phyloP scores from a whole-genome alignment of 2,113 vertebrate genomes.

The Siniperca knerii region DNA sequence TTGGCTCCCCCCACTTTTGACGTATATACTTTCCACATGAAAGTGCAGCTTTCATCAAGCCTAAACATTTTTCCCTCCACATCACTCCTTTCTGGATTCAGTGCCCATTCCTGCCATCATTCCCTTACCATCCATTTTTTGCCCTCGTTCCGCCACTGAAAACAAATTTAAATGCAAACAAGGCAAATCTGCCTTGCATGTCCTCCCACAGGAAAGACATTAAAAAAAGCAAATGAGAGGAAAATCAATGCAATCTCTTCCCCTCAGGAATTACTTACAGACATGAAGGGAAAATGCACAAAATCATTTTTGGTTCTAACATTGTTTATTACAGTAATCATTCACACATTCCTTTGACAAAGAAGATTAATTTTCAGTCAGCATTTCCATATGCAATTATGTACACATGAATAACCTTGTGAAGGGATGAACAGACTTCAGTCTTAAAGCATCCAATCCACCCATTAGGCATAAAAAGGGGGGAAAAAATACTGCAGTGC shows the following conservation, averaged over 20 bases:
- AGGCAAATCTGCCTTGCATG: conserved; percentile 55
- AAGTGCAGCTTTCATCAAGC: conserved; percentile 33
- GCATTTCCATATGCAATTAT: conserved; percentile 37
- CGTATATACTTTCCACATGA: conserved; percentile 33
- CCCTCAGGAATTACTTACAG: conserved; percentile 25
- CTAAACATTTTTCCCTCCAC: conserved; percentile 41
- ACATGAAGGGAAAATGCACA: conserved; percentile 15
- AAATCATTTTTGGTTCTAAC: conserved; percentile 36
- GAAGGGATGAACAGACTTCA: conserved; percentile 25
- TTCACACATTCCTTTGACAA: conserved; percentile 28
- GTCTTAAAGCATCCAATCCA: conserved; percentile 12
- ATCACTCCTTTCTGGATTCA: conserved; percentile 49
- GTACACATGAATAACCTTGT: conserved; percentile 16
- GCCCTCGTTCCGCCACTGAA: conserved; percentile 20
- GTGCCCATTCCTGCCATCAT: conserved; percentile 39
- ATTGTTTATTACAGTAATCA: conserved; percentile 48
- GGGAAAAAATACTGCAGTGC: not conserved
- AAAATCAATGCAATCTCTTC: conserved; percentile 54
- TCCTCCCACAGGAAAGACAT: conserved; percentile 66
- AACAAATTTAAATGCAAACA: conserved; percentile 77
- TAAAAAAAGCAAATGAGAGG: conserved; percentile 58
- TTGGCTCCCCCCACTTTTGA: conserved; percentile 14
- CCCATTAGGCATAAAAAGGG: conserved; percentile 16
- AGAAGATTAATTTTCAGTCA: conserved; percentile 29
- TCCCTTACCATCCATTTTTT: conserved; percentile 25